Base-by-base conservation (phyloP, 2,888 invertebrate genomes). In the Agriopis aurantiaria region DNA sequence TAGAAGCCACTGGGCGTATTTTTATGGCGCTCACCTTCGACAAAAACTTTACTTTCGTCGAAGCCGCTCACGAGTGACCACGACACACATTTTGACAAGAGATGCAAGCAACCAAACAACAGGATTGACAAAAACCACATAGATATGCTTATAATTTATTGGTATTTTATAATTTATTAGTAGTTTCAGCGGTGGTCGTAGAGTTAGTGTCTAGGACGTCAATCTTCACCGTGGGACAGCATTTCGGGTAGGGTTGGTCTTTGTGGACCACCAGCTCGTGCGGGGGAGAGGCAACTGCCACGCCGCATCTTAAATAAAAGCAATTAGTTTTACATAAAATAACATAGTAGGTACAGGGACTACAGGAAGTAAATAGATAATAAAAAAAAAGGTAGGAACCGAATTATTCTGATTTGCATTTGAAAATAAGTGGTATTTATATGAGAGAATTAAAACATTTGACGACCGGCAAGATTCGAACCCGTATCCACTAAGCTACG, bases 211-310 rank as follows among this genome's bases (percentile, higher is more conserved):
- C 17, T 12, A 48, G 46, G 33, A n/a, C 12, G 23, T 65, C 59
- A 60, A 56, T 59, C 10, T 40, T 56, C 49, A 57, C 51, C 4
- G 43, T 40, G 46, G 63, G 43, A 43, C 75, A 68, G 69, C 70
- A 70, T 48, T 72, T 53, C 12, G 72, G 69, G 65, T 73, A 73
- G 0, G 71, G 73, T n/a, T 63, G 63, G 10, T 72, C 71, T 45
- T 56, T 40, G 52, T 72, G 70, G 51, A 68, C 74, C 46, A 69
- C 70, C 61, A 75, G 66, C 61, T 71, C 58, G 3, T 51, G 53
- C 0, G 74, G 74, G n/a, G 74, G 72, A 23, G 55, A 6, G 1
- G 61, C 74, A 9, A 59, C 61, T 3, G 23, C 71, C n/a, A 69
- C 40, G 1, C 74, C 74, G 17, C 74, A 74, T 10, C 71, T 74